Conservation (phyloP, 2,888 invertebrate species). For the Cheiracanthium punctorium region DNA sequence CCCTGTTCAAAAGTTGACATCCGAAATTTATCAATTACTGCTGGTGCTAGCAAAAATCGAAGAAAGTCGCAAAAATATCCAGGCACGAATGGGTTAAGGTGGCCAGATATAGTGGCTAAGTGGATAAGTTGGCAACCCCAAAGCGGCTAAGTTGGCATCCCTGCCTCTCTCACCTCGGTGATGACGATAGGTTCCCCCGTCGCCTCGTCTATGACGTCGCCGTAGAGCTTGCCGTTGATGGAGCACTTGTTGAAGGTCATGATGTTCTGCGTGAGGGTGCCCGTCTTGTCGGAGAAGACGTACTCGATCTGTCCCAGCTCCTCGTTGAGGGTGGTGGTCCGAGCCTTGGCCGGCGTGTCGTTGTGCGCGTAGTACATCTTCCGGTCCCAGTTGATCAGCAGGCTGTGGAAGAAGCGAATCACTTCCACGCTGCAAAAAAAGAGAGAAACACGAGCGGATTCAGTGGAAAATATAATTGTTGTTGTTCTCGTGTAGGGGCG, state of each 20-base stretch:
- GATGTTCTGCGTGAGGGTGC: constrained; percentile 98
- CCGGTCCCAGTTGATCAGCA: constrained; percentile 99
- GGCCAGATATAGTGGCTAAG: too few species aligned
- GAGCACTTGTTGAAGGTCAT: constrained; percentile 99
- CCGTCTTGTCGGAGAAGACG: constrained; percentile 99
- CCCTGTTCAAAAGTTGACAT: too few species aligned
- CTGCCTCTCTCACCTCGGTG: constrained; percentile 36
- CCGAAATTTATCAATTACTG: too few species aligned
- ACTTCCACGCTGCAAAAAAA: constrained; percentile 82
- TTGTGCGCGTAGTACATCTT: constrained; percentile 96
- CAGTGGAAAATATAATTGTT: too few species aligned
- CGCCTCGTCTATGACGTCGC: constrained; percentile 90
- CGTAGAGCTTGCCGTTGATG: constrained; percentile 92
- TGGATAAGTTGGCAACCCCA: too few species aligned
- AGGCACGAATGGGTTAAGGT: too few species aligned
- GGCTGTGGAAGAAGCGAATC: constrained; percentile 97
- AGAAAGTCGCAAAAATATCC: too few species aligned
- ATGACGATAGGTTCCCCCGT: constrained; percentile 86
- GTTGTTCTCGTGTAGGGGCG: too few species aligned
- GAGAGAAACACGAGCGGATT: background rate
- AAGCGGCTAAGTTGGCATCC: too few species aligned
- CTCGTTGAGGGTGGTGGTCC: constrained; percentile 98
- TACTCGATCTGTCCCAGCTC: constrained; percentile 99
- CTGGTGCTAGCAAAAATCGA: too few species aligned
- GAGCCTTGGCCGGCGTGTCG: constrained; percentile 93